These are phyloP conservation scores for Chroicocephalus ridibundus DNA, from an alignment of 2,113 vertebrate species.

Conservation along the genomic window DNA sequence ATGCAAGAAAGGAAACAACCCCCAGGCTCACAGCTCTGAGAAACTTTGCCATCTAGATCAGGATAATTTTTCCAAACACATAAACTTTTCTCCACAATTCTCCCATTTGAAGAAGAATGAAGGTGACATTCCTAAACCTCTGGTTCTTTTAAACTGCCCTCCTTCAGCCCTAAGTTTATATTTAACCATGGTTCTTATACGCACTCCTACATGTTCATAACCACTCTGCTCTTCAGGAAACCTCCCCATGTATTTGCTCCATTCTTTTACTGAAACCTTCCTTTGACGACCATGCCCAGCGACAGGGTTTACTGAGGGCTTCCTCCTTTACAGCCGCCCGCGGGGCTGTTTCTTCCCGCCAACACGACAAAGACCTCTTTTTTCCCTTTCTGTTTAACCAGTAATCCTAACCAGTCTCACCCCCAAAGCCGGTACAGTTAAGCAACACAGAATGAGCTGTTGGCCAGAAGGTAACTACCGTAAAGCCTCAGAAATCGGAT, in stretches of 20 bases:
- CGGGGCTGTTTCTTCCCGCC: neutral
- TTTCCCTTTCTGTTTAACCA: neutral
- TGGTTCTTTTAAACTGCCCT: neutral
- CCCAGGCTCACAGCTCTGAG: neutral
- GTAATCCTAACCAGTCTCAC: neutral
- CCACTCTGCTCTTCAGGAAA: neutral
- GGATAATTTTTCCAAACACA: neutral
- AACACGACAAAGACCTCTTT: neutral
- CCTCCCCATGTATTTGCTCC: neutral
- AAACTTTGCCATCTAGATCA: neutral
- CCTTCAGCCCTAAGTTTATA: neutral
- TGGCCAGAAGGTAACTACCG: neutral
- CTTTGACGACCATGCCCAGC: fast-evolving
- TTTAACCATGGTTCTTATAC: neutral
- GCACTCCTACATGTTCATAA: neutral
- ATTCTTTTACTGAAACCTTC: neutral
- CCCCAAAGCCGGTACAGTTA: neutral
- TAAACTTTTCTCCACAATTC: neutral
- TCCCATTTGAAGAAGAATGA: neutral
- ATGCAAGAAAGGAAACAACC: neutral
- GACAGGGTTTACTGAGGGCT: neutral
- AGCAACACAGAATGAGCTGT: fast-evolving
- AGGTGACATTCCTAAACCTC: neutral
- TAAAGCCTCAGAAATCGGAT: neutral
- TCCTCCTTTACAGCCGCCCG: fast-evolving